Percentiles rank a stretch among this genome's conserved stretches.
phyloP scores from a whole-genome alignment of 1,140 invertebrate species.

The Pseudachorutes palmiensis region DNA sequence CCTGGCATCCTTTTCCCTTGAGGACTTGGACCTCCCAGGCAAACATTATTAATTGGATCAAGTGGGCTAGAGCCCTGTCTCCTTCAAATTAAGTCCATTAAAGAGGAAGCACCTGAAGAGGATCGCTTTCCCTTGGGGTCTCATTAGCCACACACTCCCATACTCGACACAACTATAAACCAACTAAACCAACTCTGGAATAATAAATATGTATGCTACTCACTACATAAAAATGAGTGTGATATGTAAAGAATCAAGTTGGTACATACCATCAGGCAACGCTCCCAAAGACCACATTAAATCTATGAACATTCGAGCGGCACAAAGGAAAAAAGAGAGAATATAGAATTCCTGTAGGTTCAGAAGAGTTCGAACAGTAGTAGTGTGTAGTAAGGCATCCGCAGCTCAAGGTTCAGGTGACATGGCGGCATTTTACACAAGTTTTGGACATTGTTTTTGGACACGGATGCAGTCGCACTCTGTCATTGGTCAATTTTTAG shows the following conservation, averaged over 20 bases:
- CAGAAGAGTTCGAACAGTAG: too few species aligned
- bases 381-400: too few species aligned
- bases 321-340: slow-evolving; percentile 41
- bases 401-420: too few species aligned
- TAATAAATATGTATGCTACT: not conserved
- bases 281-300: slow-evolving; percentile 96
- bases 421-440: too few species aligned
- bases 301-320: slow-evolving; percentile 63
- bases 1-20: too few species aligned
- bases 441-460: too few species aligned
- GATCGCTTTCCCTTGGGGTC: not conserved
- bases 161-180: not conserved
- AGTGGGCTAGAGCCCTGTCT: not conserved
- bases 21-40: too few species aligned
- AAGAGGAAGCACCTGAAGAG: not conserved
- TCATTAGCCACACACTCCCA: slow-evolving; percentile 34
- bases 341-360: slow-evolving; percentile 29
- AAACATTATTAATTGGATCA: not conserved
- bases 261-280: slow-evolving; percentile 84
- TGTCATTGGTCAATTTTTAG: too few species aligned
- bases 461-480: too few species aligned
- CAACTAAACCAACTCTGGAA: not conserved
- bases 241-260: slow-evolving; percentile 17
- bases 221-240: too few species aligned
- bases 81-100: not conserved